phyloP scores from a whole-genome alignment of 2,797 vertebrate genomes.

The Geotrypetes seraphini region DNA sequence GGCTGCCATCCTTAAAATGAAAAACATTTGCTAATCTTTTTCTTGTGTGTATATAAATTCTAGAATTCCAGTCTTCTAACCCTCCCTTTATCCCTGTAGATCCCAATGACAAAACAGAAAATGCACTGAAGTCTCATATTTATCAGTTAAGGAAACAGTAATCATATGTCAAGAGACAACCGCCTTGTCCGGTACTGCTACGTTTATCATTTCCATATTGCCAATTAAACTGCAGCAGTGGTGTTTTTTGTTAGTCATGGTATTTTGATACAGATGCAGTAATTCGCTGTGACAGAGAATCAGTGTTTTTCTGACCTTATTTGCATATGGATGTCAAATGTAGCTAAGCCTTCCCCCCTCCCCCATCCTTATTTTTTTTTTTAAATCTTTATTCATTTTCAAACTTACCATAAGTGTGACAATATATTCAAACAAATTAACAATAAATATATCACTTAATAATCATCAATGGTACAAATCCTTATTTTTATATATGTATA shows the following conservation, averaged over 20 bases:
- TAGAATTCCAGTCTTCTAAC: neutral
- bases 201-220: constrained; percentile 26
- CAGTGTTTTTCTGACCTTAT: constrained; percentile 17
- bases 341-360: constrained; percentile 29
- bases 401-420: no score
- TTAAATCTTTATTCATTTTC: no score
- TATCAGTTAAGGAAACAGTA: constrained; percentile 10
- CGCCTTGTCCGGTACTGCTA: constrained; percentile 8
- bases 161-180: constrained; percentile 10
- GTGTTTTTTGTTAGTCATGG: constrained; percentile 24
- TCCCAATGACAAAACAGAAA: no score
- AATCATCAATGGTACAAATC: no score
- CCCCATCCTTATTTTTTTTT: no score
- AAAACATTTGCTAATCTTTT: neutral
- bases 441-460: no score
- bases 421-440: no score
- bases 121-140: constrained; percentile 5
- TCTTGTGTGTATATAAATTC: neutral
- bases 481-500: no score
- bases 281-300: constrained; percentile 31
- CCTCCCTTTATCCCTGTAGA: no score
- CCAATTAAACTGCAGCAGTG: constrained; percentile 31
- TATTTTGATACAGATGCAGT: constrained; percentile 26
- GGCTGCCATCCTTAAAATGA: neutral
- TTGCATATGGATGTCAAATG: constrained; percentile 47